Evolutionary conservation across 1,140 invertebrate genomes (phyloP).

Genomic region (Mactra quadrangularis): DNA sequence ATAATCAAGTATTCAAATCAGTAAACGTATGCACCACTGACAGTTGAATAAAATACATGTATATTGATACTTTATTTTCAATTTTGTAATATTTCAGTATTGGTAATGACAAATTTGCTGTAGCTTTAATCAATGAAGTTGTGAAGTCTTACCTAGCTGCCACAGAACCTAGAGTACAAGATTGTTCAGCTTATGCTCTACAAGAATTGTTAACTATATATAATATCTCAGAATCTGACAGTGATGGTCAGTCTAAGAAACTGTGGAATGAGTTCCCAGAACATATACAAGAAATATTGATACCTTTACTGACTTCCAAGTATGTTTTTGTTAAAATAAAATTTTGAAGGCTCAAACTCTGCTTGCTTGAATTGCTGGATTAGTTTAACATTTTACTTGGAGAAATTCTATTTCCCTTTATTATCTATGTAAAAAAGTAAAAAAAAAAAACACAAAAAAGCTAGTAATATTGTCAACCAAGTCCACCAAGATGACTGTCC

Average conservation of each 20-base stretch:
- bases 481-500: no score
- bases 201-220: constrained; percentile 84
- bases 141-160: constrained; percentile 84
- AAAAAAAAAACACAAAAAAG: no score
- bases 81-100: constrained; percentile 72
- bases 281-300: constrained; percentile 84
- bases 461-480: no score
- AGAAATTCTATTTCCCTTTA: no score
- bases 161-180: constrained; percentile 81
- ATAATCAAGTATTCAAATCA: no score
- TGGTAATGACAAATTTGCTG: constrained; percentile 83
- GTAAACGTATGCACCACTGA: no score
- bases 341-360: no score
- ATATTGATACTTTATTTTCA: no score
- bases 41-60: no score
- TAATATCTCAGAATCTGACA: constrained; percentile 73
- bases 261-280: constrained; percentile 84
- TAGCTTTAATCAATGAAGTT: constrained; percentile 82
- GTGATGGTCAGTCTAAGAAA: constrained; percentile 64
- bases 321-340: constrained; percentile 65
- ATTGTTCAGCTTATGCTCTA: constrained; percentile 84
- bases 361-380: background rate
- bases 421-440: no score
- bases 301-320: constrained; percentile 83
- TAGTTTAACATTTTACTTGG: no score